Percentiles rank a stretch among this genome's conserved stretches.
Evolutionary conservation across 2,888 invertebrate genomes (phyloP).

Genomic region (Kuschelorhynchus macadamiae): DNA sequence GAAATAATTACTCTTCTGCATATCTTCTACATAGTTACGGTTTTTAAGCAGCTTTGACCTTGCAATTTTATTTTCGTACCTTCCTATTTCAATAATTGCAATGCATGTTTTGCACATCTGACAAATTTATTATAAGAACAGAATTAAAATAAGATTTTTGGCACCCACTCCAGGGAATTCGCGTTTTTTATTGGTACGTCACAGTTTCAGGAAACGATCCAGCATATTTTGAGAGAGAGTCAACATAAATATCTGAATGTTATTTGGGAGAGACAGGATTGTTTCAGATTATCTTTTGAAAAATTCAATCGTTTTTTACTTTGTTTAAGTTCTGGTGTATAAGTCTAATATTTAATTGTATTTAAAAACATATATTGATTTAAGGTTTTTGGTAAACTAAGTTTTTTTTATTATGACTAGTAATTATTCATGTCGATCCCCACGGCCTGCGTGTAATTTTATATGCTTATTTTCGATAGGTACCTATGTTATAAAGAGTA

Average conservation of each 20-base stretch:
- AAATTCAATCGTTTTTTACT: neutral
- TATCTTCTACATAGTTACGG: too few relatives aligned
- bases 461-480: too few relatives aligned
- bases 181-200: slow-evolving; percentile 19
- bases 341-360: too few relatives aligned
- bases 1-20: too few relatives aligned
- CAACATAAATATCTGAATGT: slow-evolving; percentile 1
- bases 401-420: too few relatives aligned
- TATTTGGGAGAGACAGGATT: neutral
- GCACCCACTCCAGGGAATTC: slow-evolving; percentile 17
- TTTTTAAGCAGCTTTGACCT: neutral
- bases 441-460: too few relatives aligned
- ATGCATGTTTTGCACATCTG: slow-evolving; percentile 21
- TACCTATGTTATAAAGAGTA: too few relatives aligned
- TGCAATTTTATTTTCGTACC: slow-evolving; percentile 14
- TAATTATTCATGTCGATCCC: too few relatives aligned
- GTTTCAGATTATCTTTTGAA: neutral
- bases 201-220: slow-evolving; percentile 16
- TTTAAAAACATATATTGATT: too few relatives aligned
- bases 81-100: slow-evolving; percentile 16
- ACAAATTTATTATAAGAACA: slow-evolving; percentile 24
- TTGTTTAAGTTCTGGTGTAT: too few relatives aligned
- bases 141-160: slow-evolving; percentile 14
- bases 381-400: too few relatives aligned
- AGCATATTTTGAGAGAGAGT: slow-evolving; percentile 8